These are phyloP conservation scores for Anthrax anthrax DNA, from an alignment of 2,888 invertebrate genomes.

Conservation along the genomic window DNA sequence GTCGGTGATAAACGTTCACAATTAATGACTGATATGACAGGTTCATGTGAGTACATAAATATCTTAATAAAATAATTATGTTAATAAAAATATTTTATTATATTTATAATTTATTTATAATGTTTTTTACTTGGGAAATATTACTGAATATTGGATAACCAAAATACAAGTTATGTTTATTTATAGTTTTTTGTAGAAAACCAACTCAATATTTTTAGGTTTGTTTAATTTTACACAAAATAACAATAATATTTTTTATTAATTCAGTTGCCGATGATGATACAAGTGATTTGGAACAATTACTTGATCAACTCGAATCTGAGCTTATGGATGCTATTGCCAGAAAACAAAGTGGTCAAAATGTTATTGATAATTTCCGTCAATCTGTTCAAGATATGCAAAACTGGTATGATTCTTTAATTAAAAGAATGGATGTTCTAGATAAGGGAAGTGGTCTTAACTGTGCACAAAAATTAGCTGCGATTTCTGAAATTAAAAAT, in stretches of 20 bases:
- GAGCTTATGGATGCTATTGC: conserved; percentile 56
- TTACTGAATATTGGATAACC: no score
- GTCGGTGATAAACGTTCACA: conserved; percentile 66
- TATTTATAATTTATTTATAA: no score
- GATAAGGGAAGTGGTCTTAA: conserved; percentile 74
- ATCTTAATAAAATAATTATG: no score
- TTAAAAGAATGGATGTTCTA: conserved; percentile 65
- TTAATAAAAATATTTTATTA: no score
- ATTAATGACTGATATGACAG: conserved; percentile 54
- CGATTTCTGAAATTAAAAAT: conserved; percentile 53
- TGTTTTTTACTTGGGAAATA: no score
- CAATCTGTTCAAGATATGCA: conserved; percentile 61
- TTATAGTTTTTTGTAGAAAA: no score
- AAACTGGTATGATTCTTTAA: conserved; percentile 65
- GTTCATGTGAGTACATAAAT: conserved; percentile 42
- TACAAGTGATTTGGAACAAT: conserved; percentile 54
- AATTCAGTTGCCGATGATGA: conserved; percentile 42
- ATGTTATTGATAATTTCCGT: conserved; percentile 63
- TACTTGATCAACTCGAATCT: conserved; percentile 54
- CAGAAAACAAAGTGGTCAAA: conserved; percentile 61
- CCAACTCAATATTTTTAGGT: no score
- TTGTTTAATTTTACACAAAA: no score
- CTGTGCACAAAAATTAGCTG: conserved; percentile 63
- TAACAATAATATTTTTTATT: not conserved
- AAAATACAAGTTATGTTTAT: no score